phyloP scores from a whole-genome alignment of 2,888 invertebrate genomes.

The Dasysyrphus tricinctus region DNA sequence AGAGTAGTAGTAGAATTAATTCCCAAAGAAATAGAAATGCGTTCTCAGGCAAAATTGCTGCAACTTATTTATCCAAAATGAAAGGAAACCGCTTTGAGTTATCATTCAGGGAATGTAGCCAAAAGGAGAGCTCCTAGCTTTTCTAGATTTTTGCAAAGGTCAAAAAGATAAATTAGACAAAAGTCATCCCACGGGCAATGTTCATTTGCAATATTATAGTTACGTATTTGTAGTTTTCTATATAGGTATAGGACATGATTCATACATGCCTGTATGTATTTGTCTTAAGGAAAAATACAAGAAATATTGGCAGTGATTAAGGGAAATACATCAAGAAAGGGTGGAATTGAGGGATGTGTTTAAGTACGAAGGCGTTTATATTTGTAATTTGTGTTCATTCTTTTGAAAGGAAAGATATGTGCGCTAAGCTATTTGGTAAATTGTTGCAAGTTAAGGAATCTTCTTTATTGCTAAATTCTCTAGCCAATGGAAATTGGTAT shows the following conservation, averaged over 20 bases:
- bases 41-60: conserved; percentile 44
- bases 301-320: conserved; percentile 25
- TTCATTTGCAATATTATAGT: conserved; percentile 8
- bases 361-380: conserved; percentile 23
- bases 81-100: conserved; percentile 5
- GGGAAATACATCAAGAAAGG: conserved; percentile 12
- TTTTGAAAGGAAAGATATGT: not conserved
- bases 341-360: not conserved
- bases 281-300: not conserved
- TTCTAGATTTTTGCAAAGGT: not conserved
- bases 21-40: conserved; percentile 11
- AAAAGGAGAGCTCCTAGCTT: not conserved
- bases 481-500: not conserved
- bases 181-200: conserved; percentile 19
- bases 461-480: not conserved
- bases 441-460: conserved; percentile 14
- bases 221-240: not conserved
- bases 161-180: conserved; percentile 17
- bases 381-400: conserved; percentile 9
- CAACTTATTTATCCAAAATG: conserved; percentile 21
- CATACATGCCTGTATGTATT: not conserved
- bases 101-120: not conserved
- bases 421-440: not conserved
- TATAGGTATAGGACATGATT: too few relatives aligned
- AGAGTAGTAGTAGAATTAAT: conserved; percentile 14